Evolutionary conservation across 2,797 vertebrate genomes (phyloP).

Genomic region (Buceros bicornis): DNA sequence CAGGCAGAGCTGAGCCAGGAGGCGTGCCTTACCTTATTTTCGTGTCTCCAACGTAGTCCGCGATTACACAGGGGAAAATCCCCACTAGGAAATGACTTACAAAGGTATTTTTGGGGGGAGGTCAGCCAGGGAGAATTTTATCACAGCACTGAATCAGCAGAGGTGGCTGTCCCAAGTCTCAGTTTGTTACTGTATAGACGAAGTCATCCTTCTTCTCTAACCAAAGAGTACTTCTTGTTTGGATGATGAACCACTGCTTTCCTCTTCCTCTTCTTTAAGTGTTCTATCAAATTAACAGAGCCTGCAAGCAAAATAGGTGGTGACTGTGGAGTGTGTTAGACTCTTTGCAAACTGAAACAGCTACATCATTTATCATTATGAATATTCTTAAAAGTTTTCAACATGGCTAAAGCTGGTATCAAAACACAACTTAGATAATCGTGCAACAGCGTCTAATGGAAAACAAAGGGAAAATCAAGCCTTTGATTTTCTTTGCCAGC

Average conservation of each 20-base stretch:
- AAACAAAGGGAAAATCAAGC: background rate
- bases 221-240: background rate
- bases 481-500: background rate
- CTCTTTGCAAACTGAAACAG: background rate
- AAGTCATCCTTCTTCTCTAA: background rate
- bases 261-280: background rate
- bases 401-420: background rate
- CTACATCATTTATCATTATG: slow-evolving; percentile 14
- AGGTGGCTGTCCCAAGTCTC: background rate
- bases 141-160: background rate
- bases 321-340: background rate
- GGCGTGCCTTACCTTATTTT: background rate
- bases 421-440: slow-evolving; percentile 11
- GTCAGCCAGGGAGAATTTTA: background rate
- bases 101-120: background rate
- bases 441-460: background rate
- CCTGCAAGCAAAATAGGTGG: background rate
- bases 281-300: background rate
- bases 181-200: background rate
- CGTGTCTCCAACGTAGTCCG: rapidly evolving
- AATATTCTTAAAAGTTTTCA: slow-evolving; percentile 38
- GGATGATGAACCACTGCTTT: background rate
- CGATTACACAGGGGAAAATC: background rate
- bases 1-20: background rate
- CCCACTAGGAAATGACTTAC: background rate